Evolutionary conservation across 2,888 invertebrate species (phyloP), one percentile per base, ranked within the genome.

Genomic region (Tetheella fluctuosa): DNA sequence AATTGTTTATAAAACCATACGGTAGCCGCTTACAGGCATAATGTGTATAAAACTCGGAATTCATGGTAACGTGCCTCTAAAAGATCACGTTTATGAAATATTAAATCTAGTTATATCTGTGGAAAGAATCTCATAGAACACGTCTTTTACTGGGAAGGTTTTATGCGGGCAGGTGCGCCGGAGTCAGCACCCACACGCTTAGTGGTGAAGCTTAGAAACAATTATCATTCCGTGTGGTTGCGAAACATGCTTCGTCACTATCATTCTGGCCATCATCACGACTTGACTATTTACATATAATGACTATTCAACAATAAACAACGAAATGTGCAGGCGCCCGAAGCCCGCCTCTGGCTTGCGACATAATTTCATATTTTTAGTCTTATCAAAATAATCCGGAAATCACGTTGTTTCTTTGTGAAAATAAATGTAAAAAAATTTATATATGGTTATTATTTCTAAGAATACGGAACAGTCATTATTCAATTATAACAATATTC

Each of bases 281-380:
- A 92, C 89, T 86, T 74, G 74, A 82, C 91, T 84, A 92, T 93
- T 93, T 92, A 91, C 92, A 91, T 91, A 91, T 92, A 93, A 92
- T 92, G 90, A 91, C 88, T 90, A 86, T 86, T 86, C 88, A 89
- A 91, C 91, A 88, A 89, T 89, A 91, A 88, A 91, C 90, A 85
- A 89, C 85, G 77, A 84, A 89, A 86, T 85, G 81, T 80, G 76
- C 83, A 76, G 79, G 78, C 79, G 76, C 82, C 76, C 34, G 13
- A 77, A 78, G 78, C 80, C 77, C 78, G 75, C 73, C 72, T 76
- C 69, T 69, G 20, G 17, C 80, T 86, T 80, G 79, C 82, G 80
- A 81, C 80, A 81, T 81, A 74, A 80, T 84, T 81, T 78, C 69
- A 71, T 72, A 72, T 70, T 76, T 73, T 62, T 66, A 64, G 63